phyloP scores from a whole-genome alignment of 2,888 invertebrate species.

The Amaurobius ferox region DNA sequence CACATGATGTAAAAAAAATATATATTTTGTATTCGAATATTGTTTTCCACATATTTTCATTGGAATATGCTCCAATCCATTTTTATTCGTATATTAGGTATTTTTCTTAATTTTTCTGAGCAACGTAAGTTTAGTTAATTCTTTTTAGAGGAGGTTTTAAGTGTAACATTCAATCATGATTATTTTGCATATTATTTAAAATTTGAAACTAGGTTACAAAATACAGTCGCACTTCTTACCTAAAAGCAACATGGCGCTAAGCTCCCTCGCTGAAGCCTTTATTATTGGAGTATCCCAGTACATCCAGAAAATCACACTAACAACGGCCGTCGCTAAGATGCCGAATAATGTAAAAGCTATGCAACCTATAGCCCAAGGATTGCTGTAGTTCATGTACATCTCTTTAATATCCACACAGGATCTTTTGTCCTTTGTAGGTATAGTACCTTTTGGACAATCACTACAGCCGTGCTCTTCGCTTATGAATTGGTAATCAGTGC shows the following conservation, averaged over 20 bases:
- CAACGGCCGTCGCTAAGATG: slow-evolving; percentile 78
- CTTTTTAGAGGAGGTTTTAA: no score
- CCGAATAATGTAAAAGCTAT: slow-evolving; percentile 78
- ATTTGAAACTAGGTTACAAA: no score
- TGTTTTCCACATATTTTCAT: no score
- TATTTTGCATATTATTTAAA: no score
- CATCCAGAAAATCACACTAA: slow-evolving; percentile 80
- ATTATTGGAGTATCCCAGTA: slow-evolving; percentile 81
- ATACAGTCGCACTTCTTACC: no score
- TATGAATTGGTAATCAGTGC: slow-evolving; percentile 79
- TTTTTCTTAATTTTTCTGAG: no score
- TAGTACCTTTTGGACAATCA: slow-evolving; percentile 78
- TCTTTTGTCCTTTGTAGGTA: slow-evolving; percentile 76
- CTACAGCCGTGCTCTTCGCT: slow-evolving; percentile 79
- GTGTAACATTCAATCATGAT: no score
- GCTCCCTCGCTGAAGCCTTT: slow-evolving; percentile 80
- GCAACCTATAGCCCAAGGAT: slow-evolving; percentile 78
- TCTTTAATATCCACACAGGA: slow-evolving; percentile 79
- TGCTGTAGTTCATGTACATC: slow-evolving; percentile 79
- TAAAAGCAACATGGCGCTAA: slow-evolving; percentile 79
- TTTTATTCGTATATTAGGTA: no score
- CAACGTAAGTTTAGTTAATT: no score
- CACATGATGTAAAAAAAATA: no score
- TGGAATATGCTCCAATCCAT: no score
- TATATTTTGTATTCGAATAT: no score